These are phyloP conservation scores for Chlamydotis undulata DNA, from an alignment of 2,113 vertebrate species.

Conservation along the genomic window DNA sequence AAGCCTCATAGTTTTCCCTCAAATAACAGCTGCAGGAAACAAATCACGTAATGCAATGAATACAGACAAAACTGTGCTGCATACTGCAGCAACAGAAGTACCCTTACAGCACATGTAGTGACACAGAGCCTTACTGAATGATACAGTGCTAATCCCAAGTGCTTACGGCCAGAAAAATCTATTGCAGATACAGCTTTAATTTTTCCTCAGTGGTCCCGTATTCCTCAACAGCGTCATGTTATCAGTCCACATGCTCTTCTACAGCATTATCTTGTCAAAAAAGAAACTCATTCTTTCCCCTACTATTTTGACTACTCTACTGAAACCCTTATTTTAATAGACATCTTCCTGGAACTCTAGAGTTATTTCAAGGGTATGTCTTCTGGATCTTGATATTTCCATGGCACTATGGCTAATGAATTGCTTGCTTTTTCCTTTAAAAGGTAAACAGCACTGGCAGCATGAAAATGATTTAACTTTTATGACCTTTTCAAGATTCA, in stretches of 20 bases:
- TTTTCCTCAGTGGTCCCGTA: background rate
- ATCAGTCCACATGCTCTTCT: background rate
- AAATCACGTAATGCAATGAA: accelerated
- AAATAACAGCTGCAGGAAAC: background rate
- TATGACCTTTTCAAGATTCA: background rate
- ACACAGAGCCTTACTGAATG: background rate
- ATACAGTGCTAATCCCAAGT: background rate
- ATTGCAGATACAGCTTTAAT: background rate
- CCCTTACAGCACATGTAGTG: background rate
- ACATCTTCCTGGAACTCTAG: background rate
- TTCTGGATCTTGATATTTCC: background rate
- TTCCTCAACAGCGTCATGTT: background rate
- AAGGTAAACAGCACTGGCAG: background rate
- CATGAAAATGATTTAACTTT: background rate
- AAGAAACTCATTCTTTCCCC: background rate
- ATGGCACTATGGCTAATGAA: background rate
- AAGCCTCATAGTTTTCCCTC: background rate
- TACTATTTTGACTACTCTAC: background rate
- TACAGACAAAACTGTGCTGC: background rate
- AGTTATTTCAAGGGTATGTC: background rate
- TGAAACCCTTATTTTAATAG: background rate
- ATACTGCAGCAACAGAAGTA: background rate
- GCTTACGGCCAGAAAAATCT: background rate
- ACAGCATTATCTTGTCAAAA: background rate
- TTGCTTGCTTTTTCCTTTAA: background rate